A percentile compares a stretch with the other conserved stretches of the same genome.
phyloP scores from a whole-genome alignment of 2,113 vertebrate species.

The Nesoenas mayeri region DNA sequence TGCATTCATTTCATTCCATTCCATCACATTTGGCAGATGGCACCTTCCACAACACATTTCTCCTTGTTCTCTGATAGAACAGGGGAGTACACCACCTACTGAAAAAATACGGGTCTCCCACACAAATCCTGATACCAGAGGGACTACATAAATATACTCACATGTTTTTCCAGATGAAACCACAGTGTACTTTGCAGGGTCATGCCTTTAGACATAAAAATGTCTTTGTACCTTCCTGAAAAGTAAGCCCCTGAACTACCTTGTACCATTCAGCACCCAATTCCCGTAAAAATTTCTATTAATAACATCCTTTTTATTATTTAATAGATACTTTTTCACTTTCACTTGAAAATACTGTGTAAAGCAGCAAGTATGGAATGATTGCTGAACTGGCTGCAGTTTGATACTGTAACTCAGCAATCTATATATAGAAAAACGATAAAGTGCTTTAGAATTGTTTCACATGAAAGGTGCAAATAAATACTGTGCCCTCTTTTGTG shows the following conservation, averaged over 20 bases:
- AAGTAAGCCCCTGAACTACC: neutral
- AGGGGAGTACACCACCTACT: constrained; percentile 50
- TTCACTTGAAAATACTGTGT: neutral
- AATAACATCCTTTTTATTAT: neutral
- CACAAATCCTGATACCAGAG: constrained; percentile 23
- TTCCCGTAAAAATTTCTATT: neutral
- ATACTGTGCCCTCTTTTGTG: neutral
- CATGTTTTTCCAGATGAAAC: neutral
- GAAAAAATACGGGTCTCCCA: constrained; percentile 53
- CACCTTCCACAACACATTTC: constrained; percentile 35
- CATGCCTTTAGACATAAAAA: neutral
- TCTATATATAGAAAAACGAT: neutral
- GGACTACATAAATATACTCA: neutral
- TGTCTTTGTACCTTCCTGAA: neutral
- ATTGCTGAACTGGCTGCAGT: neutral
- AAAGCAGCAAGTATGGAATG: neutral
- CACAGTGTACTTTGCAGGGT: neutral
- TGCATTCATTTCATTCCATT: neutral
- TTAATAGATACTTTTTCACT: neutral
- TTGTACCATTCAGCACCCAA: neutral
- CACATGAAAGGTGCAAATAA: constrained; percentile 16
- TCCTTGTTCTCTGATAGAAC: constrained; percentile 26
- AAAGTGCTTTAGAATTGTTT: constrained; percentile 26
- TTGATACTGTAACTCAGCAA: neutral
- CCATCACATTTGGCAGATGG: constrained; percentile 34